These are phyloP conservation scores for Philereme transversata DNA, from an alignment of 2,888 invertebrate genomes.

Conservation along the genomic window DNA sequence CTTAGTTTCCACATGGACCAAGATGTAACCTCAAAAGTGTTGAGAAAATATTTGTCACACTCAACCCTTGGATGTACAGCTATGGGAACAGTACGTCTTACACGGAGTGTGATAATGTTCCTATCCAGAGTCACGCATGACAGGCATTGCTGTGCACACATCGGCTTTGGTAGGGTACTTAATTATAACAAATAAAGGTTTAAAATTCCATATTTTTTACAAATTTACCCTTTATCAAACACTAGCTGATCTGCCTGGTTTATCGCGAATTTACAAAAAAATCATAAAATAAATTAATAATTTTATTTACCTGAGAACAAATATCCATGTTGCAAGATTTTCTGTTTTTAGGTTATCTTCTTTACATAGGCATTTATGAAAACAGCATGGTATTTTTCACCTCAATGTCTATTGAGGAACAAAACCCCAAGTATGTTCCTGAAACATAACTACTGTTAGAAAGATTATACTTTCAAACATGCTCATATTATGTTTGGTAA, in stretches of 20 bases:
- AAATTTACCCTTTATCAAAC: too few relatives aligned
- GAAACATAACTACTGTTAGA: slow-evolving; percentile 3
- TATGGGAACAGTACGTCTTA: slow-evolving; percentile 65
- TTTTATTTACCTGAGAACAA: too few relatives aligned
- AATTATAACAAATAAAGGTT: neutral
- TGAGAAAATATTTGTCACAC: slow-evolving; percentile 57
- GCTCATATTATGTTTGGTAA: neutral
- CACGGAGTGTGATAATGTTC: slow-evolving; percentile 79
- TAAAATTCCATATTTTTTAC: too few relatives aligned
- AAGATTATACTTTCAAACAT: neutral
- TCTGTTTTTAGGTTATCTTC: too few relatives aligned
- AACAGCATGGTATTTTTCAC: too few relatives aligned
- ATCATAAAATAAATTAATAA: too few relatives aligned
- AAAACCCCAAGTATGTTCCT: neutral
- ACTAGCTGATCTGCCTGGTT: too few relatives aligned
- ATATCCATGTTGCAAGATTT: too few relatives aligned
- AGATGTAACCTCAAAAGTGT: slow-evolving; percentile 6
- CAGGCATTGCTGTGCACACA: slow-evolving; percentile 61
- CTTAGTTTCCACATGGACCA: neutral
- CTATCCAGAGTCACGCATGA: slow-evolving; percentile 79
- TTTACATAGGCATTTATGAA: too few relatives aligned
- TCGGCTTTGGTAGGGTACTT: slow-evolving; percentile 80
- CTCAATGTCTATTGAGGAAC: neutral
- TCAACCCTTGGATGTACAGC: slow-evolving; percentile 73
- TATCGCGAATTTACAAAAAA: too few relatives aligned